phyloP scores from a whole-genome alignment of 2,113 vertebrate species.

The Macrotis lagotis region DNA sequence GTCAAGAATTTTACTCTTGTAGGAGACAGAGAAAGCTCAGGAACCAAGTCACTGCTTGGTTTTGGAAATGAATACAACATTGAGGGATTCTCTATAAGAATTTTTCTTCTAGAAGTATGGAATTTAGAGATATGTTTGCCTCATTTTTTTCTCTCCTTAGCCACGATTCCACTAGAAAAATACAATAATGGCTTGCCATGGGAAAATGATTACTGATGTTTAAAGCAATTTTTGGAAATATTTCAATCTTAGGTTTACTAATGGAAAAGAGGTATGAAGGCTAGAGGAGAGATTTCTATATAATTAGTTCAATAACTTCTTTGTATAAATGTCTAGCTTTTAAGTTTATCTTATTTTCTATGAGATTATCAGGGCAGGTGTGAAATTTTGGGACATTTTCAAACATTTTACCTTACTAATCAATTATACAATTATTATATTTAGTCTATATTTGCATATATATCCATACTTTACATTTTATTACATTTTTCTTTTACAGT shows the following conservation, averaged over 20 bases:
- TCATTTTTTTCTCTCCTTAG: slow-evolving; percentile 1
- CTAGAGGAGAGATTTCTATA: neutral
- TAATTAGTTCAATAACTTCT: slow-evolving; percentile 1
- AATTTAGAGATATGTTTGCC: neutral
- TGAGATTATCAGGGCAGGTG: neutral
- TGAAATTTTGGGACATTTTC: neutral
- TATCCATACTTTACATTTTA: neutral
- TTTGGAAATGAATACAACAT: slow-evolving; percentile 24
- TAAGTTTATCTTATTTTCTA: neutral
- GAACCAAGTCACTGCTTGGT: neutral
- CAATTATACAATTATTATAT: neutral
- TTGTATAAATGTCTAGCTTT: neutral
- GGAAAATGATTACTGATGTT: slow-evolving; percentile 42
- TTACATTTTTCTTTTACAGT: too few species aligned
- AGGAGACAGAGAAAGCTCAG: neutral
- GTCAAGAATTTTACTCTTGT: slow-evolving; percentile 15
- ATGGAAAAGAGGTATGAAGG: neutral
- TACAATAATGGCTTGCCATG: slow-evolving; percentile 62
- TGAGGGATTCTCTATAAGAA: slow-evolving; percentile 9
- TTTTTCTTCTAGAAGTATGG: neutral
- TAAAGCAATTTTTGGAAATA: slow-evolving; percentile 33
- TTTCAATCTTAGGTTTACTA: neutral
- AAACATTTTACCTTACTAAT: neutral
- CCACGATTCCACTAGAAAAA: neutral
- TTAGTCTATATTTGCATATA: too few species aligned